Percentiles rank a stretch among this genome's conserved stretches.
Conservation (phyloP, 2,888 invertebrate genomes). For the Abrostola tripartita region DNA sequence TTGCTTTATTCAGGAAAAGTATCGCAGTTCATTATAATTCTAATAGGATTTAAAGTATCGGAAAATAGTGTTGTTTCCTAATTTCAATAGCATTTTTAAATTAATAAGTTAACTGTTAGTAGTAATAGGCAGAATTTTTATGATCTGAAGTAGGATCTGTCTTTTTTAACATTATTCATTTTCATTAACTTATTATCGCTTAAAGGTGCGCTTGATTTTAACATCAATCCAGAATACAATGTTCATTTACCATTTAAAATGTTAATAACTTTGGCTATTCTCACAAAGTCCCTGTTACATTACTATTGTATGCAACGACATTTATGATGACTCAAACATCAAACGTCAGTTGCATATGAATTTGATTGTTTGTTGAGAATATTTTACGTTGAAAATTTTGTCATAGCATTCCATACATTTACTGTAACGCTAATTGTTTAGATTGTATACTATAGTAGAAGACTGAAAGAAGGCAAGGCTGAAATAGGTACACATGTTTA, state of each 20-base stretch:
- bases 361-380: slow-evolving; percentile 25
- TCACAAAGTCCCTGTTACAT: slow-evolving; percentile 6
- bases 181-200: too few species aligned
- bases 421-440: slow-evolving; percentile 14
- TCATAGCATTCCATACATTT: slow-evolving; percentile 28
- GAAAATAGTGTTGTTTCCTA: too few species aligned
- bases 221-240: too few species aligned
- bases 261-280: slow-evolving; percentile 9
- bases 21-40: too few species aligned
- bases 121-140: too few species aligned
- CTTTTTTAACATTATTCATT: too few species aligned
- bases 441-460: slow-evolving; percentile 8
- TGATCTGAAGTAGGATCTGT: too few species aligned
- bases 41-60: too few species aligned
- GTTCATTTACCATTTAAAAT: slow-evolving; percentile 11
- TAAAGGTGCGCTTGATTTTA: too few species aligned
- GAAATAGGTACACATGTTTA: background rate
- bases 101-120: too few species aligned
- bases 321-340: slow-evolving; percentile 29
- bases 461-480: background rate
- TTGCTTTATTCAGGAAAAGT: too few species aligned
- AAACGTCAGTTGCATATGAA: slow-evolving; percentile 25
- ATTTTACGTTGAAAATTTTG: slow-evolving; percentile 14
- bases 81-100: too few species aligned
- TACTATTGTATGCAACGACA: slow-evolving; percentile 14